These are phyloP conservation scores for Diorhabda elongata DNA, from an alignment of 1,140 invertebrate species.

Conservation along the genomic window DNA sequence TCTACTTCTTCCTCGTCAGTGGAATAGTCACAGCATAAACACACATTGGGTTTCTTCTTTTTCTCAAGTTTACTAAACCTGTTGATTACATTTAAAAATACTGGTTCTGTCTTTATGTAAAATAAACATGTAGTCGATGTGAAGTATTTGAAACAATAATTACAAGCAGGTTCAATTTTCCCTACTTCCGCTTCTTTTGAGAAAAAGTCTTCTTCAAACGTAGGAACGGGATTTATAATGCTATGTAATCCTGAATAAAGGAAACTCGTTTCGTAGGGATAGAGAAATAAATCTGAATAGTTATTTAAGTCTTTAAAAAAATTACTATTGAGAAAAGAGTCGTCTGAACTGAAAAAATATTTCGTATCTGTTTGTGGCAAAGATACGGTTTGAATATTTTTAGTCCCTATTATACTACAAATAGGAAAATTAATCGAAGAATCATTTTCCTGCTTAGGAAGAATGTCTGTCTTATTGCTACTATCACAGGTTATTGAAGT, in stretches of 20 bases:
- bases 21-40: slow-evolving; percentile 55
- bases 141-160: slow-evolving; percentile 54
- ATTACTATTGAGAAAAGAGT: background rate
- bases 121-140: slow-evolving; percentile 53
- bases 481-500: slow-evolving; percentile 32
- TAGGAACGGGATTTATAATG: slow-evolving; percentile 55
- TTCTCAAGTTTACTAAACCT: slow-evolving; percentile 49
- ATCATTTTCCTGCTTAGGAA: slow-evolving; percentile 5
- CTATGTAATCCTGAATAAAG: slow-evolving; percentile 60
- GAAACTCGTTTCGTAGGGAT: slow-evolving; percentile 49
- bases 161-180: slow-evolving; percentile 47
- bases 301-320: background rate
- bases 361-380: background rate
- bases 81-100: slow-evolving; percentile 45
- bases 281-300: slow-evolving; percentile 43
- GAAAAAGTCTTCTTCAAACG: slow-evolving; percentile 39
- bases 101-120: slow-evolving; percentile 48
- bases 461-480: slow-evolving; percentile 26
- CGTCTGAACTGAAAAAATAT: background rate
- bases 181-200: slow-evolving; percentile 26
- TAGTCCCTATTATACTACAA: background rate
- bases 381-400: background rate
- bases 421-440: background rate
- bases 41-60: slow-evolving; percentile 46
- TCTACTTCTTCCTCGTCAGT: slow-evolving; percentile 47